phyloP scores from a whole-genome alignment of 2,888 invertebrate species.

The Lomographa bimaculata region DNA sequence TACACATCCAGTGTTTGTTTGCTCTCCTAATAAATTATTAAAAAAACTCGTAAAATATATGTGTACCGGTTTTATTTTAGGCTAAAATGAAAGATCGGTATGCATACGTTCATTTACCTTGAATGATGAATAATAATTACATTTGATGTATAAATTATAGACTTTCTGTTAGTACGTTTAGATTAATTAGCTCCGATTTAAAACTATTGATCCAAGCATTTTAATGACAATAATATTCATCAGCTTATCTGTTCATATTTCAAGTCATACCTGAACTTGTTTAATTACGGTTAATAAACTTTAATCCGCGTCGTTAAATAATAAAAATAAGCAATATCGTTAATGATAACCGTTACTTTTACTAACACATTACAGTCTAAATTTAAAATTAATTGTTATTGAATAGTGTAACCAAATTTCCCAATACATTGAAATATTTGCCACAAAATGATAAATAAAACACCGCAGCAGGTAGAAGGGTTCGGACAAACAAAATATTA shows the following conservation, averaged over 20 bases:
- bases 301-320: constrained; percentile 11
- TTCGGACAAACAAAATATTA: constrained; percentile 27
- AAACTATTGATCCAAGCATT: constrained; percentile 56
- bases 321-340: constrained; percentile 5
- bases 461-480: constrained; percentile 24
- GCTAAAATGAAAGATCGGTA: constrained; percentile 72
- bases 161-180: constrained; percentile 69
- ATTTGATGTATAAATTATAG: constrained; percentile 61
- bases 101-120: constrained; percentile 73
- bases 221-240: constrained; percentile 53
- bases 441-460: constrained; percentile 8
- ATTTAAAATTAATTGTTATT: no score
- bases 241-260: constrained; percentile 35
- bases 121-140: constrained; percentile 74
- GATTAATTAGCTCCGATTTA: constrained; percentile 61
- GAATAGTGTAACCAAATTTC: no score
- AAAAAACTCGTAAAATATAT: constrained; percentile 57
- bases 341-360: background rate
- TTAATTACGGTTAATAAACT: constrained; percentile 14
- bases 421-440: no score
- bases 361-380: constrained; percentile 1
- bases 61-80: constrained; percentile 63
- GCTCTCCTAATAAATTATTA: constrained; percentile 57
- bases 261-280: constrained; percentile 19
- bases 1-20: constrained; percentile 62